Conservation (phyloP, 2,797 vertebrate species). For the Pygocentrus nattereri region DNA sequence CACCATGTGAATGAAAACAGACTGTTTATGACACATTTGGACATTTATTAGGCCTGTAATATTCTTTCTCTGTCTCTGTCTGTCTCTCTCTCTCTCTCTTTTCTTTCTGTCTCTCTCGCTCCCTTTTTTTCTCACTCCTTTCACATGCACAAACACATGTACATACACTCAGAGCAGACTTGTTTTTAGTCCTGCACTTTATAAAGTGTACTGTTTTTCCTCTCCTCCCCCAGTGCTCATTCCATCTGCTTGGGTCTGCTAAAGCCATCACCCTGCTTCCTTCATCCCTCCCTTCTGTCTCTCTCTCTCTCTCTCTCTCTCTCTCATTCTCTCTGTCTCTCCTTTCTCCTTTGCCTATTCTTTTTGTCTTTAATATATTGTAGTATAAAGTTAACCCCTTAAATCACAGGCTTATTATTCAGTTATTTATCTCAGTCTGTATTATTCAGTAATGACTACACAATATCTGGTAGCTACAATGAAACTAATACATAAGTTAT, state of each 20-base stretch:
- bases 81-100: not conserved
- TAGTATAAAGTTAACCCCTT: not conserved
- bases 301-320: constrained; percentile 35
- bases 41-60: constrained; percentile 34
- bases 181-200: constrained; percentile 52
- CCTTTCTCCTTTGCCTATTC: not conserved
- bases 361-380: not conserved
- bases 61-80: not conserved
- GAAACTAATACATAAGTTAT: not conserved
- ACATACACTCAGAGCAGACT: constrained; percentile 20
- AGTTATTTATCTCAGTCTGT: too few species aligned
- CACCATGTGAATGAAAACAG: constrained; percentile 19
- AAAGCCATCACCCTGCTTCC: constrained; percentile 71
- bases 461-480: too few species aligned
- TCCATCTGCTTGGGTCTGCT: constrained; percentile 68
- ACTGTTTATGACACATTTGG: constrained; percentile 32
- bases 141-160: not conserved
- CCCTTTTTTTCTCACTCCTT: not conserved
- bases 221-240: constrained; percentile 59
- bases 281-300: constrained; percentile 50
- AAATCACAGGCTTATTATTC: too few species aligned
- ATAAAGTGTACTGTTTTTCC: constrained; percentile 62
- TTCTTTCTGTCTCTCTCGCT: too few species aligned
- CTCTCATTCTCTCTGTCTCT: constrained; percentile 10
- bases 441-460: too few species aligned